These are phyloP conservation scores for Acronicta leporina DNA, from an alignment of 2,888 invertebrate species.

Conservation along the genomic window DNA sequence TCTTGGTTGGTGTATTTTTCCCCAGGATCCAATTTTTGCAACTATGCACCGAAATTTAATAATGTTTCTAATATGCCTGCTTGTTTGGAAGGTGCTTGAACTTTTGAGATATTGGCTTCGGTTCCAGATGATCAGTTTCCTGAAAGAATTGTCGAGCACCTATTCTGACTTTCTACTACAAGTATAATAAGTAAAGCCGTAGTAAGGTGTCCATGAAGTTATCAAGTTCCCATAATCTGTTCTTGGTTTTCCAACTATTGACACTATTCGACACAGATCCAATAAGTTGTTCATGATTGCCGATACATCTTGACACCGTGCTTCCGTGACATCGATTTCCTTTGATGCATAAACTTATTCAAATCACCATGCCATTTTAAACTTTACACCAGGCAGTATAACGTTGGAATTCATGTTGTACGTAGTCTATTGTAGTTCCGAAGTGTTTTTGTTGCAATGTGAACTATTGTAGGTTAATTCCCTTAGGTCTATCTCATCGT, in stretches of 20 bases:
- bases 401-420: constrained; percentile 18
- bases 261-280: constrained; percentile 27
- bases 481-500: constrained; percentile 51
- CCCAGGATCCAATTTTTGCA: too few species aligned
- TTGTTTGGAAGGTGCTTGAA: too few species aligned
- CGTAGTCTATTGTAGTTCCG: constrained; percentile 36
- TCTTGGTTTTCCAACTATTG: constrained; percentile 38
- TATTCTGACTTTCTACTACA: too few species aligned
- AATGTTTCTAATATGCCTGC: too few species aligned
- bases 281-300: constrained; percentile 43
- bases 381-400: background rate
- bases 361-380: constrained; percentile 14
- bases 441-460: constrained; percentile 54
- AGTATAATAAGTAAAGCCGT: too few species aligned
- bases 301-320: constrained; percentile 43
- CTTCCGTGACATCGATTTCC: constrained; percentile 54
- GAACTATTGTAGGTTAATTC: constrained; percentile 56
- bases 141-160: too few species aligned
- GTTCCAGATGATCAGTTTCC: too few species aligned
- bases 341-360: constrained; percentile 44
- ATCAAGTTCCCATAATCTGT: background rate
- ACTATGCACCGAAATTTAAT: too few species aligned
- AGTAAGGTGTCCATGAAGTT: too few species aligned
- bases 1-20: too few species aligned
- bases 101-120: too few species aligned